Evolutionary conservation across 2,888 invertebrate genomes (phyloP).

Genomic region (Caenorhabditis doughertyi): DNA sequence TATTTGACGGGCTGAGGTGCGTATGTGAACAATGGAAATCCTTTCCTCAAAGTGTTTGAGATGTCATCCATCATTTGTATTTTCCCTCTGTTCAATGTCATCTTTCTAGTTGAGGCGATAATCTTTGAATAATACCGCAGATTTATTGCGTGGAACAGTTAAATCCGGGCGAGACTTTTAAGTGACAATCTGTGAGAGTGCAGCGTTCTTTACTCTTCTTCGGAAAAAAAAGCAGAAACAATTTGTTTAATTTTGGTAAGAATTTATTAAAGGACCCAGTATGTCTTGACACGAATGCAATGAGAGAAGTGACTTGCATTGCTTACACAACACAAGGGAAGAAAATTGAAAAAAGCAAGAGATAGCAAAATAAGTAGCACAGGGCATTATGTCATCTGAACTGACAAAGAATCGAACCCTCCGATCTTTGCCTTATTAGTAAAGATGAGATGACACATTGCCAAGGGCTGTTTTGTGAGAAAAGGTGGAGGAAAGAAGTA

Average conservation of each 20-base stretch:
- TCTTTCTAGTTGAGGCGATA: no score
- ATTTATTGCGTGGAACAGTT: no score
- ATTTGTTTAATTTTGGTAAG: constrained; percentile 32
- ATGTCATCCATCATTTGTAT: no score
- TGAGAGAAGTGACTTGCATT: constrained; percentile 67
- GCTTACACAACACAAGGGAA: constrained; percentile 63
- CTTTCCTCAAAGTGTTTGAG: no score
- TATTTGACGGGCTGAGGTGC: no score
- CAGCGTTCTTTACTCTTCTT: no score
- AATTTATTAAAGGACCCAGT: constrained; percentile 67
- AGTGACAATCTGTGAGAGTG: no score
- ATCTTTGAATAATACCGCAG: no score
- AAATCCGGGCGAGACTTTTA: no score
- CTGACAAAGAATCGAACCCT: constrained; percentile 9
- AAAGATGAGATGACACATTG: constrained; percentile 34
- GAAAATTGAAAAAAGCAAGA: constrained; percentile 49
- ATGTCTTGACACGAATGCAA: constrained; percentile 69
- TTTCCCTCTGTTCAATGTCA: no score
- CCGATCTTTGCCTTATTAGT: constrained; percentile 47
- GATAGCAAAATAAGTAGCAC: constrained; percentile 52
- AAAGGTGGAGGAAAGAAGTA: not conserved
- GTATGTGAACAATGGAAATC: no score
- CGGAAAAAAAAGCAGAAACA: no score
- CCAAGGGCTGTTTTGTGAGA: constrained; percentile 30
- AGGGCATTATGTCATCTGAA: constrained; percentile 8